Evolutionary conservation across 2,888 invertebrate species (phyloP), one percentile per base, ranked within the genome.

Genomic region (Syrphus vitripennis): DNA sequence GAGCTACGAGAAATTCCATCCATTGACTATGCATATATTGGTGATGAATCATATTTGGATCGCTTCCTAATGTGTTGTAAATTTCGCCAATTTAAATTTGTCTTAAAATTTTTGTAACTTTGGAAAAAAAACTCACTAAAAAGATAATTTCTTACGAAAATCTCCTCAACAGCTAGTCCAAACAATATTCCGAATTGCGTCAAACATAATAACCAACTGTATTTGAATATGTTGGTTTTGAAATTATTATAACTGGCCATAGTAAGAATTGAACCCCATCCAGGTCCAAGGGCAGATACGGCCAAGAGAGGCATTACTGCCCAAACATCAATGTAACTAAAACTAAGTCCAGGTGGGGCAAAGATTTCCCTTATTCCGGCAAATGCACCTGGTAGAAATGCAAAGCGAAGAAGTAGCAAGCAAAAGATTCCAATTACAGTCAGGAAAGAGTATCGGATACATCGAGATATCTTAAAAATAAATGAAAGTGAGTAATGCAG

Each of bases 161-260:
- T 96, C 95, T 50, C 96, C 95, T 69, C 94, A 93, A 29, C 94
- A 93, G 65, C 97, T 94, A 3, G 95, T 94, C 90, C 78, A 1
- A 90, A 83, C 7, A 90, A 88, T 0, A 91, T 76, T 0, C 89
- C 78, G 14, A 90, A 88, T 84, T 91, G 91, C 0, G 88, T 89
- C 7, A 90, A 65, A 9, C 89, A 88, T 72, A 90, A 89, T 0
- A 90, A 53, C 91, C 90, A 91, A 65, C 91, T 90, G 21, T 89
- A 89, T 10, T 69, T 87, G 91, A 95, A 93, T 88, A 95, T 95
- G 88, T 95, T 95, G 87, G 96, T 95, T 89, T 94, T 93, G 90
- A 96, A 96, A 83, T 94, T 93, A 90, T 97, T 97, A 90, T 95
- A 97, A 91, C 97, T 97, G 34, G 97, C 95, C 94, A 97, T 95